Evolutionary conservation across 2,113 vertebrate species (phyloP), one percentile per base, ranked within the genome.

Genomic region (Triplophysa dalaica): DNA sequence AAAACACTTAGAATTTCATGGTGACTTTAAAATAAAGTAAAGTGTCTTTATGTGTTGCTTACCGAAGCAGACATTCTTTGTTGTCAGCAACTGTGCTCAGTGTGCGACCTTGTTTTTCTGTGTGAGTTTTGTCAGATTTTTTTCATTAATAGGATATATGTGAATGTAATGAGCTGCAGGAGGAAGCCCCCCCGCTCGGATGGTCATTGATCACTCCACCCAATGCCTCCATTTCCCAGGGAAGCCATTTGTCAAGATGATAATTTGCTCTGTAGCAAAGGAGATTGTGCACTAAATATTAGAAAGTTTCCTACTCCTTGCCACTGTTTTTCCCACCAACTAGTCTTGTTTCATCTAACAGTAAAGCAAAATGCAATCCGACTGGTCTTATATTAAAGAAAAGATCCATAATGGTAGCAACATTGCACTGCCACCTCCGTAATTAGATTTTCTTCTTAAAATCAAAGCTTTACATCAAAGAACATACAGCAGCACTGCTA

Each of bases 231-330:
- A 84, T 87, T 86, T 88, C 86, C 84, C 78, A 16, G 78, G 85
- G 74, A 89, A 87, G 86, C 87, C 66, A 88, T 91, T 91, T 87
- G 89, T 90, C 90, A 89, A 85, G 83, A 87, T 89, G 89, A 91
- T 91, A 61, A 90, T 91, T 89, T 89, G 89, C 91, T 88, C 91
- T 85, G 82, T 81, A 78, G 82, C 87, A 82, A 81, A 74, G 70
- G 77, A 85, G 84, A 81, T 76, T 69, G 82, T 81, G 84, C 79
- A 81, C 68, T 8, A 54, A 83, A 79, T 82, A 83, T 81, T 45
- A 78, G 33, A 83, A 78, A 70, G 7, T 73, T 78, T 87, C 81
- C 80, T 87, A 84, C 83, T 79, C 76, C 64, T 81, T 77, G 13
- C 26, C 14, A n/a, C 60, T 65, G 29, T 19, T 77, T 75, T 65